Evolutionary conservation across 2,797 vertebrate genomes (phyloP).

Genomic region (Pangasius macronema): DNA sequence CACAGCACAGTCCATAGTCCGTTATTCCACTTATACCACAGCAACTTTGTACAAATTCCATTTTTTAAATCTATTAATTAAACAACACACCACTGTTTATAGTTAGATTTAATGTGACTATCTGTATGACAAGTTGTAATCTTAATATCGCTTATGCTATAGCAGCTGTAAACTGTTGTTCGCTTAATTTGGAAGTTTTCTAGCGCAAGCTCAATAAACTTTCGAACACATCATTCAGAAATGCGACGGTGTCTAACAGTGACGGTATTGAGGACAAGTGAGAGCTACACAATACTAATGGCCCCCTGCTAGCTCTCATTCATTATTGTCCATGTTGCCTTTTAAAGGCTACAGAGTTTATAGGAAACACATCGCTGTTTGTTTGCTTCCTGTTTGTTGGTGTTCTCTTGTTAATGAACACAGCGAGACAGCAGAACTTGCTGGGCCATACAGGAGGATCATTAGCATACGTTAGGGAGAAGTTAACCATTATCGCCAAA

Average conservation of each 20-base stretch:
- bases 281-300: slow-evolving; percentile 22
- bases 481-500: slow-evolving; percentile 60
- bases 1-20: no score
- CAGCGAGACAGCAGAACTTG: slow-evolving; percentile 38
- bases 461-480: slow-evolving; percentile 46
- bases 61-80: neutral
- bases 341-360: slow-evolving; percentile 19
- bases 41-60: neutral
- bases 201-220: no score
- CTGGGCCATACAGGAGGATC: slow-evolving; percentile 37
- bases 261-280: neutral
- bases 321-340: neutral
- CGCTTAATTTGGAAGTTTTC: neutral
- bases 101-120: neutral
- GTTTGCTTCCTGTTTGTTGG: slow-evolving; percentile 58
- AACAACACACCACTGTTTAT: neutral
- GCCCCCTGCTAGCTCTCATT: slow-evolving; percentile 6
- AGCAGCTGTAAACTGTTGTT: neutral
- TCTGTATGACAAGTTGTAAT: neutral
- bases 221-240: neutral
- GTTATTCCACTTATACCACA: neutral
- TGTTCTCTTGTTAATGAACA: slow-evolving; percentile 52
- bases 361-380: slow-evolving; percentile 28
- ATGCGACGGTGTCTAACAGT: neutral
- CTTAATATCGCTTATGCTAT: neutral